Percentiles rank a stretch among this genome's conserved stretches.
Evolutionary conservation across 2,797 vertebrate genomes (phyloP).

Genomic region (Petrocephalus sullivani): DNA sequence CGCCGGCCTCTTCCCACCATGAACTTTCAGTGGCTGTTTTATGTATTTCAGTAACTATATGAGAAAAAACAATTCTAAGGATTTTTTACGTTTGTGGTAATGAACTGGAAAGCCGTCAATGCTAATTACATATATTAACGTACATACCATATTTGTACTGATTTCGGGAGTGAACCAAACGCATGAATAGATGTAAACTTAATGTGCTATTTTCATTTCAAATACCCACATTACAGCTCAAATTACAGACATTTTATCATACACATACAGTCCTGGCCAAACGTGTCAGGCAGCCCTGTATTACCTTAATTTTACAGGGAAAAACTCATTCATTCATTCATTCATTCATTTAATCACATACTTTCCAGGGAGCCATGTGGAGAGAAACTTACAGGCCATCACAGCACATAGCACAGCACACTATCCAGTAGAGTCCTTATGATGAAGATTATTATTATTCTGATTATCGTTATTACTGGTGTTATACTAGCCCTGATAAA

Average conservation of each 20-base stretch:
- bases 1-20: too few species aligned
- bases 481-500: background rate
- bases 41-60: too few species aligned
- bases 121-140: background rate
- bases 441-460: background rate
- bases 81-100: background rate
- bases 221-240: background rate
- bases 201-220: background rate
- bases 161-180: background rate
- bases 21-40: too few species aligned
- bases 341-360: background rate
- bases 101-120: background rate
- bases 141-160: background rate
- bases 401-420: background rate
- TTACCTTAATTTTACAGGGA: background rate
- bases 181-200: background rate
- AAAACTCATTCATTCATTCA: background rate
- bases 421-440: background rate
- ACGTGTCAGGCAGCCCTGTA: background rate
- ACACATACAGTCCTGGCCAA: background rate
- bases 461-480: background rate
- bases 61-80: background rate
- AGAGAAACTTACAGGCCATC: background rate
- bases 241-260: conserved; percentile 3
- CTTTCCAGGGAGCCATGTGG: background rate